A percentile compares a stretch with the other conserved stretches of the same genome.
phyloP scores from a whole-genome alignment of 1,140 invertebrate genomes.

The Macrocentrus cingulum region DNA sequence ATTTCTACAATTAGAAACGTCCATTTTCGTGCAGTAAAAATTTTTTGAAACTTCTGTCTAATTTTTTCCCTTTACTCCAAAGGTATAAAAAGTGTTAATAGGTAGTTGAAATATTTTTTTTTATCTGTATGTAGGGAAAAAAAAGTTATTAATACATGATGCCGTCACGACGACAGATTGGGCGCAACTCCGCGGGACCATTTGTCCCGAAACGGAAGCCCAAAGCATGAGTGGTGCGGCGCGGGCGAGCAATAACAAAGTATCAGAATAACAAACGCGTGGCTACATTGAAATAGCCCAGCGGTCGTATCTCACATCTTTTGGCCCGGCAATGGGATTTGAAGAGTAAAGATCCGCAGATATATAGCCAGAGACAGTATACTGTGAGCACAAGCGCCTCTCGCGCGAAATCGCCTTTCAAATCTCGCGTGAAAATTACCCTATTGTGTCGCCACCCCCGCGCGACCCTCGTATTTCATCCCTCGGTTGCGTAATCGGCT shows the following conservation, averaged over 20 bases:
- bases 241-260: conserved; percentile 48
- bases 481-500: conserved; percentile 58
- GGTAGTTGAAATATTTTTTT: no score
- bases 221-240: conserved; percentile 16
- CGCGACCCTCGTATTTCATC: conserved; percentile 46
- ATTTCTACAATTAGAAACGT: no score
- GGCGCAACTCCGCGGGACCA: conserved; percentile 33
- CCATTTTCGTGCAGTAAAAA: no score
- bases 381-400: no score
- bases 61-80: no score
- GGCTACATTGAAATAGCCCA: conserved; percentile 56
- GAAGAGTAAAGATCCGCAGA: neutral
- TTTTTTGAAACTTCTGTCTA: no score
- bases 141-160: no score
- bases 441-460: conserved; percentile 48
- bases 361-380: conserved; percentile 15
- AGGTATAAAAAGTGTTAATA: no score
- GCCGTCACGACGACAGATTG: conserved; percentile 1
- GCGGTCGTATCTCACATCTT: conserved; percentile 50
- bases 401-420: conserved; percentile 55
- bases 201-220: conserved; percentile 38
- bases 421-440: conserved; percentile 62
- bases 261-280: conserved; percentile 56
- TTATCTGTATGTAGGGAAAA: conserved; percentile 9
- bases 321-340: conserved; percentile 18